Percentiles rank a stretch among this genome's conserved stretches.
Evolutionary conservation across 2,113 vertebrate species (phyloP).

Genomic region (Plecotus auritus): DNA sequence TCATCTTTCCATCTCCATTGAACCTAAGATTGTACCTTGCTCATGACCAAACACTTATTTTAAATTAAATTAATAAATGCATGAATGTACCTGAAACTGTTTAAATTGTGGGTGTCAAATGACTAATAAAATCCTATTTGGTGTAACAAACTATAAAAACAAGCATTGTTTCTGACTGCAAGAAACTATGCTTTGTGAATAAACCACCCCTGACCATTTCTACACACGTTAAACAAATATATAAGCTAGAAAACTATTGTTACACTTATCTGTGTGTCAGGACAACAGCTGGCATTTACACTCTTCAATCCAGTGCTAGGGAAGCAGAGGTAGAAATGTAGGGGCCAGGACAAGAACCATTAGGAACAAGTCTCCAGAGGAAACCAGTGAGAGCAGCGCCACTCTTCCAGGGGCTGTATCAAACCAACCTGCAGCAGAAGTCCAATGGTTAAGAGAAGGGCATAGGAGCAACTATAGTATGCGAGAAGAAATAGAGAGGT

Average conservation of each 20-base stretch:
- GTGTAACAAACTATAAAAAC: not conserved
- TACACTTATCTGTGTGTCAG: not conserved
- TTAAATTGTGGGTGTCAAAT: not conserved
- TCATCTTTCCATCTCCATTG: not conserved
- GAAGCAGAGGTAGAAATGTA: not conserved
- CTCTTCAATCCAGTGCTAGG: not conserved
- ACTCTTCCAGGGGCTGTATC: not conserved
- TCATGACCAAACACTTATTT: not conserved
- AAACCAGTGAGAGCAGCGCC: not conserved
- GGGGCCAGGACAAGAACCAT: not conserved
- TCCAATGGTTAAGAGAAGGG: not conserved
- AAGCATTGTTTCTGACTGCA: not conserved
- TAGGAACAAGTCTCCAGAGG: not conserved
- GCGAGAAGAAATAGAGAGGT: not conserved
- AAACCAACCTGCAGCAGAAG: not conserved
- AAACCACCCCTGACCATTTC: not conserved
- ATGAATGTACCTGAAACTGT: not conserved
- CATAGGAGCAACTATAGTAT: not conserved
- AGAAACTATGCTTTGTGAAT: not conserved
- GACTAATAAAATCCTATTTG: not conserved
- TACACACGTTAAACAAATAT: not conserved
- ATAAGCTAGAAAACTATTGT: not conserved
- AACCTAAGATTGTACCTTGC: not conserved
- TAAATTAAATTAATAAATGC: not conserved
- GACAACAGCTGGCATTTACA: not conserved